phyloP scores from a whole-genome alignment of 2,888 invertebrate species.

The Megastigmus dorsalis region DNA sequence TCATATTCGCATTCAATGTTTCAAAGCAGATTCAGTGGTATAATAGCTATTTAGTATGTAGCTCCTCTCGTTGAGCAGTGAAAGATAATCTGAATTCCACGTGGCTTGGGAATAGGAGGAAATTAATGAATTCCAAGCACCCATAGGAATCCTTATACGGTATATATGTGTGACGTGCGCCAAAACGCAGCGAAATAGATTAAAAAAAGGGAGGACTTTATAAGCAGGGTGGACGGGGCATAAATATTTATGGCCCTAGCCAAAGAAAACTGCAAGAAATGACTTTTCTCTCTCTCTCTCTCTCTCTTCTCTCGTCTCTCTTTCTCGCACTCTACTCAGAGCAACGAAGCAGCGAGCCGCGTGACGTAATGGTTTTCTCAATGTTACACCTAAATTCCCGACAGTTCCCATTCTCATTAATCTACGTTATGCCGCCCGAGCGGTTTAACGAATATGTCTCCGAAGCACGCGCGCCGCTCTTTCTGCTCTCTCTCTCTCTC shows the following conservation, averaged over 20 bases:
- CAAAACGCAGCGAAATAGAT: too few relatives aligned
- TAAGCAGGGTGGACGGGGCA: not conserved
- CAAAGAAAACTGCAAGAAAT: slow-evolving; percentile 15
- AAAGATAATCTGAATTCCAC: too few relatives aligned
- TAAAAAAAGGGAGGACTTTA: slow-evolving; percentile 17
- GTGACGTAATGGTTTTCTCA: slow-evolving; percentile 46
- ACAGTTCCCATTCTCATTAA: slow-evolving; percentile 52
- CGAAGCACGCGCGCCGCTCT: slow-evolving; percentile 27
- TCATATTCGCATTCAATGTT: too few relatives aligned
- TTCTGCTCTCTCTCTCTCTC: slow-evolving; percentile 22
- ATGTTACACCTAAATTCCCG: slow-evolving; percentile 43
- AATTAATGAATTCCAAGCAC: slow-evolving; percentile 17
- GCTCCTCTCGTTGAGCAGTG: too few relatives aligned
- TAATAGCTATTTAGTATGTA: too few relatives aligned
- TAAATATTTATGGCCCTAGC: slow-evolving; percentile 29
- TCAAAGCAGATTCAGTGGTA: too few relatives aligned
- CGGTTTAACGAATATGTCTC: slow-evolving; percentile 55
- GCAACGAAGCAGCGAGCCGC: not conserved
- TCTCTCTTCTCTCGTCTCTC: not conserved
- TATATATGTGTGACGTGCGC: not conserved
- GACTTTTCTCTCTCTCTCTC: slow-evolving; percentile 28
- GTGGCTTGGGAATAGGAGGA: not conserved
- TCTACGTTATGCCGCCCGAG: slow-evolving; percentile 50
- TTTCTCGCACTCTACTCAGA: not conserved
- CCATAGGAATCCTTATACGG: not conserved